Conservation (phyloP, 2,888 invertebrate species). For the Drosophila dives region DNA sequence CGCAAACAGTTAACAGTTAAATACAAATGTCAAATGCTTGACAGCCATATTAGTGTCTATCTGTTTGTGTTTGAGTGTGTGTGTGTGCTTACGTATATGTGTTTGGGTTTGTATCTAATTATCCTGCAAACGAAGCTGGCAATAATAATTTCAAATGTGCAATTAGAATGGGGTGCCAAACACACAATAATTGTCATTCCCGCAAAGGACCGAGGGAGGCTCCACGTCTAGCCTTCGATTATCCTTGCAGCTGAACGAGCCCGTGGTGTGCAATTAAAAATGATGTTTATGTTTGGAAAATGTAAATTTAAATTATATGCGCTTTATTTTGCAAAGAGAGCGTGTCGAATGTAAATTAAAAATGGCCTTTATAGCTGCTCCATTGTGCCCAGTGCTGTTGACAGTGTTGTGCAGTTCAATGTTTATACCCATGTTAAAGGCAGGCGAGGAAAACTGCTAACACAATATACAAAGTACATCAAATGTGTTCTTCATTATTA, state of each 20-base stretch:
- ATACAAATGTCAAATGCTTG: slow-evolving; percentile 56
- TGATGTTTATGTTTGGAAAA: slow-evolving; percentile 67
- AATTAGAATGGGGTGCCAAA: slow-evolving; percentile 58
- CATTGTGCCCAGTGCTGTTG: slow-evolving; percentile 1
- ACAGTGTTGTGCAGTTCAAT: background rate
- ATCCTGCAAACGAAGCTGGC: slow-evolving; percentile 42
- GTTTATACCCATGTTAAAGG: background rate
- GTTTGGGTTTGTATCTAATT: slow-evolving; percentile 44
- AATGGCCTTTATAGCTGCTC: slow-evolving; percentile 1
- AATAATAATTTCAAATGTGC: slow-evolving; percentile 50
- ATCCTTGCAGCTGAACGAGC: slow-evolving; percentile 47
- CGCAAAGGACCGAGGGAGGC: background rate
- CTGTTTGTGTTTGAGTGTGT: background rate
- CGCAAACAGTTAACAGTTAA: slow-evolving; percentile 54
- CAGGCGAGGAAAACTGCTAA: background rate
- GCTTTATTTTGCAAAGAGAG: slow-evolving; percentile 7
- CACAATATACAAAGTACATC: background rate
- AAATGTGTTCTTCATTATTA: background rate
- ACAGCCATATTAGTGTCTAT: slow-evolving; percentile 10
- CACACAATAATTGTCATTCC: slow-evolving; percentile 37
- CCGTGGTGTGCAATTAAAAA: slow-evolving; percentile 72
- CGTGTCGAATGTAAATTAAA: slow-evolving; percentile 3
- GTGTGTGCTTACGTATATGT: background rate
- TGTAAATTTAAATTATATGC: slow-evolving; percentile 53
- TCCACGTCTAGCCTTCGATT: slow-evolving; percentile 45